These are phyloP conservation scores for Physeter macrocephalus DNA, from an alignment of 2,113 vertebrate genomes.

Conservation along the genomic window DNA sequence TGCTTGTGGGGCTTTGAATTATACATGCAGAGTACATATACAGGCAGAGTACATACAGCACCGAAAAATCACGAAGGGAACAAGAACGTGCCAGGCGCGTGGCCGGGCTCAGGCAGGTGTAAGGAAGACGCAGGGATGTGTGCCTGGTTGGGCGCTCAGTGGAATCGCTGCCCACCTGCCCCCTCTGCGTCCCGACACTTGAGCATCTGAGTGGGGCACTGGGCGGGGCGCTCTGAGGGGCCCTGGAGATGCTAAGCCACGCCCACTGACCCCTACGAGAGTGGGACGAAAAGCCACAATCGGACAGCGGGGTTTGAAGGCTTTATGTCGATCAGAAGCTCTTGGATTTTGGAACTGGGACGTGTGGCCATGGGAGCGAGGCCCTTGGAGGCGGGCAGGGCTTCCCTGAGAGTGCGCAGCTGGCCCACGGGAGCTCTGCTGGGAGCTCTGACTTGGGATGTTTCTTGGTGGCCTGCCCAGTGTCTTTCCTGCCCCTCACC, in stretches of 20 bases:
- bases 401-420: background rate
- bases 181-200: background rate
- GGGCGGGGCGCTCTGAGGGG: background rate
- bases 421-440: background rate
- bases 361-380: background rate
- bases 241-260: background rate
- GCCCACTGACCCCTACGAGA: background rate
- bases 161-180: background rate
- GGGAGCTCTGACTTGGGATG: background rate
- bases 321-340: background rate
- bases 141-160: background rate
- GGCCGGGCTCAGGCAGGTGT: background rate
- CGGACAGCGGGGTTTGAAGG: background rate
- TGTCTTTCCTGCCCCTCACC: background rate
- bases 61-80: too few species aligned
- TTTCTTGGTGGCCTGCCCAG: too few species aligned
- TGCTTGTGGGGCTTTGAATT: background rate
- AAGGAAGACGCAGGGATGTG: background rate
- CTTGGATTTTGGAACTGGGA: background rate
- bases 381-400: accelerated
- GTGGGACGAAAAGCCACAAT: background rate
- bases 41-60: background rate
- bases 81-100: background rate
- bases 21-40: too few species aligned
- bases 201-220: background rate